These are phyloP conservation scores for Meloidogyne exigua DNA, from an alignment of 1,140 invertebrate species.

Conservation along the genomic window DNA sequence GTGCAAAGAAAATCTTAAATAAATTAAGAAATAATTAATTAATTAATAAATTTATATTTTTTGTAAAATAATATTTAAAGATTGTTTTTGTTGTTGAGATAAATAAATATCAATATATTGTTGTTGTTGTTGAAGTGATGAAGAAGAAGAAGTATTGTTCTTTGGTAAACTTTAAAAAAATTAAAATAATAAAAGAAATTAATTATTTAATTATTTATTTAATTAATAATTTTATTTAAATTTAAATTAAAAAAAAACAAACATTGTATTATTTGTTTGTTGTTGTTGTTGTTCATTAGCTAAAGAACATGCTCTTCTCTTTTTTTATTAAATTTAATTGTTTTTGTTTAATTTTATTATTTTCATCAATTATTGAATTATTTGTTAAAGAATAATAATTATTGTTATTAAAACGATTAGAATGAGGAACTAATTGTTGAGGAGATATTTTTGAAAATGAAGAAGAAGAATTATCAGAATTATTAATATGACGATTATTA, in stretches of 20 bases:
- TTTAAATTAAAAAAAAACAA: background rate
- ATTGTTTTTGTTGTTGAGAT: background rate
- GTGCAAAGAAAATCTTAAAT: too few species aligned
- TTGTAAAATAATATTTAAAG: background rate
- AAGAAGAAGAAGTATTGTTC: too few species aligned
- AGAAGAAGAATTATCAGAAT: too few species aligned
- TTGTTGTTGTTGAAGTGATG: background rate
- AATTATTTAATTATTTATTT: background rate
- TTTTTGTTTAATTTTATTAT: background rate
- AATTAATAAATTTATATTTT: background rate
- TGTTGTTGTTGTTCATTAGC: background rate
- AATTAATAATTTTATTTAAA: background rate
- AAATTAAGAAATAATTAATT: too few species aligned
- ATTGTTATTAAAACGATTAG: background rate
- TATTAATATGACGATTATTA: too few species aligned
- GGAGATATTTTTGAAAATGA: too few species aligned
- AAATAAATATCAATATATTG: background rate
- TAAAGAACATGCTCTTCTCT: background rate
- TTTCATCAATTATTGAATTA: background rate
- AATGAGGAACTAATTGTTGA: background rate
- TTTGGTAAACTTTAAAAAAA: background rate
- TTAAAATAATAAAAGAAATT: too few species aligned
- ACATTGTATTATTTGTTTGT: background rate
- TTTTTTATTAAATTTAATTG: background rate
- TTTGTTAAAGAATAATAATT: background rate